Evolutionary conservation across 2,888 invertebrate species (phyloP).

Genomic region (Crocallis elinguaria): DNA sequence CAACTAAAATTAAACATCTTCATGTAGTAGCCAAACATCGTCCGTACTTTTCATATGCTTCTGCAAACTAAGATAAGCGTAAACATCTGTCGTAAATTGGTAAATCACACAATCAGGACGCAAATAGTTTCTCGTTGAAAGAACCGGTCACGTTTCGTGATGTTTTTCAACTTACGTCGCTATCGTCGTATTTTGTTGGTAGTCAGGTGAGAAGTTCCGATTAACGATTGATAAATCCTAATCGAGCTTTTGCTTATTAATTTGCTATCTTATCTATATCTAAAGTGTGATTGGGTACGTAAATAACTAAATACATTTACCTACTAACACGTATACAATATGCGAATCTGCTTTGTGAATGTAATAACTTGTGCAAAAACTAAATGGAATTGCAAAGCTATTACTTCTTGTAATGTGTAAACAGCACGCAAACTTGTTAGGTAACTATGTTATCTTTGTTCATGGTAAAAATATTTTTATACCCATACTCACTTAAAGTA

Average conservation of each 20-base stretch:
- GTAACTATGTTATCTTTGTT: too few relatives aligned
- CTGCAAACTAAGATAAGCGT: constrained; percentile 5
- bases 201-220: constrained; percentile 20
- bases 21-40: constrained; percentile 25
- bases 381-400: too few relatives aligned
- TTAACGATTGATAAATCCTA: constrained; percentile 19
- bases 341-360: too few relatives aligned
- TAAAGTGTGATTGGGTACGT: constrained; percentile 5
- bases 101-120: constrained; percentile 25
- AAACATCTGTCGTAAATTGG: constrained; percentile 30
- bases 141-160: constrained; percentile 22
- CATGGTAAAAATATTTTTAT: too few relatives aligned
- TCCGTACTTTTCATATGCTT: constrained; percentile 19
- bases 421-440: too few relatives aligned
- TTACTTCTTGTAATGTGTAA: too few relatives aligned
- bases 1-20: constrained; percentile 44
- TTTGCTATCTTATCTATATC: constrained; percentile 19
- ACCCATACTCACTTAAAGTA: too few relatives aligned
- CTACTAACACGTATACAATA: too few relatives aligned
- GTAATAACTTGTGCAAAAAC: too few relatives aligned
- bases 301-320: too few relatives aligned
- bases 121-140: constrained; percentile 1
- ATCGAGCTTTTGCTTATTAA: constrained; percentile 19
- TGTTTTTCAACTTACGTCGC: constrained; percentile 19
- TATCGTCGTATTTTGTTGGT: constrained; percentile 26